These are phyloP conservation scores for Cryptotis parvus DNA, from an alignment of 2,113 vertebrate genomes.

Conservation along the genomic window DNA sequence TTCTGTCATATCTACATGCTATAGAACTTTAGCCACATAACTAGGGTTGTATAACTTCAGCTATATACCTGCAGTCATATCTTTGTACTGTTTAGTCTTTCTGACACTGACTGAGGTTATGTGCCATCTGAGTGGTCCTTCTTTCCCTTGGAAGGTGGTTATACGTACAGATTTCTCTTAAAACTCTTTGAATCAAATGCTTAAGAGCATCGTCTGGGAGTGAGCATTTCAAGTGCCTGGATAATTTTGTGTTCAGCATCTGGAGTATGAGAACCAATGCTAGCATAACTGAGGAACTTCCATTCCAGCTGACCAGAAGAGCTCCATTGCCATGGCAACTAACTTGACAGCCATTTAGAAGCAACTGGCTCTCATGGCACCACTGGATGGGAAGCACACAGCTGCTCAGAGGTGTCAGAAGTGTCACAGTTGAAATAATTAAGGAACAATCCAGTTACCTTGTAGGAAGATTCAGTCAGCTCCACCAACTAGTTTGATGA, in stretches of 20 bases:
- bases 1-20: background rate
- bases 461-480: constrained; percentile 7
- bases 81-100: background rate
- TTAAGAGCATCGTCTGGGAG: background rate
- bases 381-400: constrained; percentile 46
- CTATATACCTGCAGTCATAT: background rate
- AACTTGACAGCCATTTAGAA: constrained; percentile 67
- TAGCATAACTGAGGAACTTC: constrained; percentile 57
- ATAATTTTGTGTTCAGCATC: constrained; percentile 29
- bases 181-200: constrained; percentile 48
- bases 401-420: background rate
- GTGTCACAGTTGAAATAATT: constrained; percentile 46
- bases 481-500: constrained; percentile 38
- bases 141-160: constrained; percentile 15
- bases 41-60: background rate
- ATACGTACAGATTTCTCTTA: constrained; percentile 10
- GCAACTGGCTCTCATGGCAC: constrained; percentile 65
- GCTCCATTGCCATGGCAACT: constrained; percentile 65
- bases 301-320: constrained; percentile 63
- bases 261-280: constrained; percentile 41
- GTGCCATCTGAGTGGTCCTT: background rate
- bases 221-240: constrained; percentile 40
- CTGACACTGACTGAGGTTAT: background rate
- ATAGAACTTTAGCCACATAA: background rate
- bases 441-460: constrained; percentile 14